Evolutionary conservation across 2,888 invertebrate species (phyloP).

Genomic region (Brachylomia viminalis): DNA sequence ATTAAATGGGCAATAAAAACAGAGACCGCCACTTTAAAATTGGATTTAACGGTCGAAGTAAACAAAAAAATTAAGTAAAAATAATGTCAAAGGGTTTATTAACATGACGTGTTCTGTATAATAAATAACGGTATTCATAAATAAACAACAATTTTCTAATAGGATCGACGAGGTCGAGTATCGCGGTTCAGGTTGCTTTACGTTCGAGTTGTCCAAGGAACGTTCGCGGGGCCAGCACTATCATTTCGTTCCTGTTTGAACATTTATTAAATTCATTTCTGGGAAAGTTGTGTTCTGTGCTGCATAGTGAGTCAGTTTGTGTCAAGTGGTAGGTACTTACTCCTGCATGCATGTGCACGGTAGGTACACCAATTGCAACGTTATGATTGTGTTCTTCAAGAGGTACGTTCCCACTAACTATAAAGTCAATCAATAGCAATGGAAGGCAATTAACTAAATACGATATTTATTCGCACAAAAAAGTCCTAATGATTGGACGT

Average conservation of each 20-base stretch:
- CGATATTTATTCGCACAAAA: constrained; percentile 74
- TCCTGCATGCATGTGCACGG: constrained; percentile 20
- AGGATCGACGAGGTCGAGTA: constrained; percentile 33
- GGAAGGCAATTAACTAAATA: constrained; percentile 66
- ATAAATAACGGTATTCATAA: constrained; percentile 39
- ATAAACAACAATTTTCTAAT: constrained; percentile 40
- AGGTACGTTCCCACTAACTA: constrained; percentile 21
- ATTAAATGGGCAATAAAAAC: constrained; percentile 69
- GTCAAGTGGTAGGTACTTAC: not conserved
- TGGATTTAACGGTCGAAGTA: constrained; percentile 62
- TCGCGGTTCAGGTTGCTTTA: constrained; percentile 40
- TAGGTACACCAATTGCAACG: not conserved
- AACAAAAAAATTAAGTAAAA: constrained; percentile 56
- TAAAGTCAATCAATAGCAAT: constrained; percentile 54
- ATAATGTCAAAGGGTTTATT: constrained; percentile 63
- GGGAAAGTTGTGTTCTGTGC: constrained; percentile 15
- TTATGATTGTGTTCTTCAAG: constrained; percentile 4
- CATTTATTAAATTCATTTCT: constrained; percentile 8
- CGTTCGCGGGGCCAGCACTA: constrained; percentile 22
- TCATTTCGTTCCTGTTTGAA: constrained; percentile 24
- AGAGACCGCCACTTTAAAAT: constrained; percentile 64
- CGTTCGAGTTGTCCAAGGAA: constrained; percentile 44
- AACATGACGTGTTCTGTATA: constrained; percentile 43
- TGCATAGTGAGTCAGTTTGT: constrained; percentile 2
- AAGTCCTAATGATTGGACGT: constrained; percentile 49